Evolutionary conservation across 2,888 invertebrate species (phyloP), one percentile per base, ranked within the genome.

Genomic region (Mystacides longicornis): DNA sequence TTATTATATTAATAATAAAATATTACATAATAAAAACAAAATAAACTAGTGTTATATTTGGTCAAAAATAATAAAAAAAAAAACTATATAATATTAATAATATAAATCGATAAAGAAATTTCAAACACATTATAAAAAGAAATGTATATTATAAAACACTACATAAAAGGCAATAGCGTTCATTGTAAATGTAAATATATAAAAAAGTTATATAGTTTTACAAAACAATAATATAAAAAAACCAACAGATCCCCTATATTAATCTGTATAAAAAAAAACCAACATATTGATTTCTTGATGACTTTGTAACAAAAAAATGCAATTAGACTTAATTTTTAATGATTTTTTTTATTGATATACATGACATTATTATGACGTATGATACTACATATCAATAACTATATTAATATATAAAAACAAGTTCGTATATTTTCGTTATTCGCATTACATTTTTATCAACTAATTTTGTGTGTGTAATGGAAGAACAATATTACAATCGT

Each of bases 361-460:
- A 37, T 53, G 54, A 52, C 56, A 49, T 31, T 22, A 49, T 55
- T 27, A 57, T 57, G 57, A 56, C 54, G 52, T 57, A 55, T 54
- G 50, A 55, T 43, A 43, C 18, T 43, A 43, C 18, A 16, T 16
- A 16, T 11, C 16, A 43, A 14, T 43, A 43, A 43, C 20, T 7
- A 20, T 45, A 45, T 49, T 56, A 56, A 60, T 57, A 58, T 54
- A 57, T 53, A 57, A 55, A 58, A 55, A 56, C 45, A 58, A 52
- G 49, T 56, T 60, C 56, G 60, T 58, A 56, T 60, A 56, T 37
- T 60, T 60, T 60, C 53, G 53, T 56, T 52, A 33, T 19, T 43
- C 51, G 51, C 51, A 51, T 37, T 14, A 37, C 4, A 37, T 37
- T 37, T 14, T 51, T 58, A 52, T 16, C 50, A 16, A 33, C 21